phyloP scores from a whole-genome alignment of 2,797 vertebrate genomes.

The Coranthus polyacanthus region DNA sequence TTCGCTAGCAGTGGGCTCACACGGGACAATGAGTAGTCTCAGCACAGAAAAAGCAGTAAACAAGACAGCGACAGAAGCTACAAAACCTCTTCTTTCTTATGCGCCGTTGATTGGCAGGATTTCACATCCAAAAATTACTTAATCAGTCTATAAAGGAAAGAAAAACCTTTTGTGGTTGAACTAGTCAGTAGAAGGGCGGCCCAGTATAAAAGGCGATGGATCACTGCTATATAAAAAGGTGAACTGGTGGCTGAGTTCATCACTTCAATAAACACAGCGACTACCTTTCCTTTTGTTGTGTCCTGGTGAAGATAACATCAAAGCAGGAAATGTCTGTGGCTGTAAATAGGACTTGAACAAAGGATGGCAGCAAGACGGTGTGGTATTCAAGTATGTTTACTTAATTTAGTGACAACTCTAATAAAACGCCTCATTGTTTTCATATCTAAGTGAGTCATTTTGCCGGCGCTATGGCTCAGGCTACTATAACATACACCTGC shows the following conservation, averaged over 20 bases:
- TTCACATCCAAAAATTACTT: too few relatives aligned
- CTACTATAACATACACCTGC: background rate
- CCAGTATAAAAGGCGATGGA: background rate
- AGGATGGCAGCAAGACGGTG: slow-evolving; percentile 5
- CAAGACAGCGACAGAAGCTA: too few relatives aligned
- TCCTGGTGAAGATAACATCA: slow-evolving; percentile 33
- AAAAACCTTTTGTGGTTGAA: background rate
- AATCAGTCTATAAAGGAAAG: too few relatives aligned
- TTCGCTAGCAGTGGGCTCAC: background rate
- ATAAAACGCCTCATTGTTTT: slow-evolving; percentile 14
- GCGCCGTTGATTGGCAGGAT: too few relatives aligned
- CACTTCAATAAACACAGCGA: slow-evolving; percentile 1
- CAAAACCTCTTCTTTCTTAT: too few relatives aligned
- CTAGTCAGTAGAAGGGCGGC: background rate
- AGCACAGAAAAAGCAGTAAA: too few relatives aligned
- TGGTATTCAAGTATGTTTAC: slow-evolving; percentile 7
- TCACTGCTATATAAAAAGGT: background rate
- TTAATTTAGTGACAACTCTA: background rate
- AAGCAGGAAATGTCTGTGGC: slow-evolving; percentile 2
- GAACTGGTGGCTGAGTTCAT: background rate
- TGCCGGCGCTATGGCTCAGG: background rate
- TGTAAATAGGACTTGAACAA: slow-evolving; percentile 20
- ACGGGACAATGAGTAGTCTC: background rate
- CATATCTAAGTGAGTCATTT: slow-evolving; percentile 10
- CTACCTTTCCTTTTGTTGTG: background rate